Evolutionary conservation across 1,140 invertebrate species (phyloP).

Genomic region (Drosophila obscura): DNA sequence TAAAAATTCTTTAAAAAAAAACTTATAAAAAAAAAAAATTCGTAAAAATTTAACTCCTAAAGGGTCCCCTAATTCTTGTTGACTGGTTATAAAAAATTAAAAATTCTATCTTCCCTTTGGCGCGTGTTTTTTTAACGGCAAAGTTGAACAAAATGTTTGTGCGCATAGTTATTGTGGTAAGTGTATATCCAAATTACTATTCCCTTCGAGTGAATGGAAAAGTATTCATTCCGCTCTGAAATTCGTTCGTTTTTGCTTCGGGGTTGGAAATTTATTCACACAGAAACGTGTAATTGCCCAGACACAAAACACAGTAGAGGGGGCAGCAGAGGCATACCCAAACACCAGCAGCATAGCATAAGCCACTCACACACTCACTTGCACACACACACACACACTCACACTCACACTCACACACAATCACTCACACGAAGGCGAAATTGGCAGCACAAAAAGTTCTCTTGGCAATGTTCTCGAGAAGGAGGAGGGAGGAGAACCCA

Average conservation of each 20-base stretch:
- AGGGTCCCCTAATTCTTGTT: too few species aligned
- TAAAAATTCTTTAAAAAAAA: too few species aligned
- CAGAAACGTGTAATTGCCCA: slow-evolving; percentile 78
- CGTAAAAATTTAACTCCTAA: too few species aligned
- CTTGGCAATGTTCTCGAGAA: slow-evolving; percentile 46
- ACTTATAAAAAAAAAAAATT: too few species aligned
- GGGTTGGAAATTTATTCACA: slow-evolving; percentile 79
- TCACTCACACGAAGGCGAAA: slow-evolving; percentile 42
- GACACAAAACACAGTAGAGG: slow-evolving; percentile 61
- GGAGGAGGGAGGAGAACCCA: neutral
- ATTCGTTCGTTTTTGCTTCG: slow-evolving; percentile 10
- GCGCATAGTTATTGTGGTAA: too few species aligned
- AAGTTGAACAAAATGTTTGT: too few species aligned
- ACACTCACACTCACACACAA: slow-evolving; percentile 14
- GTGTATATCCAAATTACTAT: too few species aligned
- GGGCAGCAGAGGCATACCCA: slow-evolving; percentile 10
- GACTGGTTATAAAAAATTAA: too few species aligned
- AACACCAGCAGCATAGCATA: slow-evolving; percentile 7
- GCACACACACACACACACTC: slow-evolving; percentile 10
- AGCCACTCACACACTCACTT: slow-evolving; percentile 20
- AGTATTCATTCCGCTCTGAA: slow-evolving; percentile 2
- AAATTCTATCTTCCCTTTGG: too few species aligned
- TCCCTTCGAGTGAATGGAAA: slow-evolving; percentile 11
- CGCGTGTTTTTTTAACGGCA: too few species aligned
- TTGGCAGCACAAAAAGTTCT: slow-evolving; percentile 77